Conservation (phyloP, 2,113 vertebrate genomes). For the Tor tambroides region DNA sequence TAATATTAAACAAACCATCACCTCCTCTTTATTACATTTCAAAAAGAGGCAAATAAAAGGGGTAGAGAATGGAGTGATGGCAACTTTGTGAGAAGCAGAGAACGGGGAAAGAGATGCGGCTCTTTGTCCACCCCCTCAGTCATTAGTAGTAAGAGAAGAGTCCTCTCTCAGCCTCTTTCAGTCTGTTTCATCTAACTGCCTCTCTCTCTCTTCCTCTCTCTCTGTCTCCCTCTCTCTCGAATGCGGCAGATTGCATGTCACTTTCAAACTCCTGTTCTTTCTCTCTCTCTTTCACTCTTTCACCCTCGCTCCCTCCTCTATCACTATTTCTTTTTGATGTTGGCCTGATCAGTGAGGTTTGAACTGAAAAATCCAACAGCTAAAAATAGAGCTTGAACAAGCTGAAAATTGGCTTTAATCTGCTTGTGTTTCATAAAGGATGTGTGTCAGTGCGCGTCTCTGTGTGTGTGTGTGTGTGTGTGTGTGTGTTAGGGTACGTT, state of each 20-base stretch:
- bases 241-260: constrained; percentile 52
- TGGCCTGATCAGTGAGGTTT: constrained; percentile 53
- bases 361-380: constrained; percentile 49
- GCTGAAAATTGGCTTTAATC: constrained; percentile 57
- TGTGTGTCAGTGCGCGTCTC: constrained; percentile 19
- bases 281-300: constrained; percentile 20
- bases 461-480: constrained; percentile 5
- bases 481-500: constrained; percentile 36
- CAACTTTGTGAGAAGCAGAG: constrained; percentile 31
- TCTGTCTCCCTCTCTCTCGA: constrained; percentile 51
- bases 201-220: constrained; percentile 35
- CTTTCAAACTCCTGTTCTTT: constrained; percentile 30
- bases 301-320: constrained; percentile 14
- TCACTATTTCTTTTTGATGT: constrained; percentile 53
- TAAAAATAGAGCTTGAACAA: constrained; percentile 56
- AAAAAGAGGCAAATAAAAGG: constrained; percentile 19
- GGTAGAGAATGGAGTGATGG: constrained; percentile 1
- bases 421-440: constrained; percentile 42
- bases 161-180: constrained; percentile 26
- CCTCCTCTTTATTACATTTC: constrained; percentile 1
- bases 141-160: constrained; percentile 54
- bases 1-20: not conserved
- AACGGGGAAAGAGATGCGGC: constrained; percentile 25
- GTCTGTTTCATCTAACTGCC: constrained; percentile 26
- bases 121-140: constrained; percentile 54